Percentiles rank a stretch among this genome's conserved stretches.
Conservation (phyloP, 1,140 invertebrate genomes). For the Drosophila quadrilineata region DNA sequence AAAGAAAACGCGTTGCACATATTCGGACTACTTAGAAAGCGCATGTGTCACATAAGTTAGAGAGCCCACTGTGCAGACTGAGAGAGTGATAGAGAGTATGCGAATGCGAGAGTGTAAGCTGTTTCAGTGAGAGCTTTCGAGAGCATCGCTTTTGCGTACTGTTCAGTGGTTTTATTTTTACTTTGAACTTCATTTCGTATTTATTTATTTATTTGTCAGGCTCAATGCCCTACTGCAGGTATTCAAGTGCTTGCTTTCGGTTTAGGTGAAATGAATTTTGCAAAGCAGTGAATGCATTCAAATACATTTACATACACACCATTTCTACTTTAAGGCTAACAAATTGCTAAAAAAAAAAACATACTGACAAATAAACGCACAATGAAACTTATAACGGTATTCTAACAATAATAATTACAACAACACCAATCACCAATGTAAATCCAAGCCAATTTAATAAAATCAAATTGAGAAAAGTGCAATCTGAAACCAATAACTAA, state of each 20-base stretch:
- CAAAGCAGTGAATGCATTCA: no score
- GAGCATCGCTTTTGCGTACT: conserved; percentile 14
- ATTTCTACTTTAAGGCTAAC: conserved; percentile 16
- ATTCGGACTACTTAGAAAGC: conserved; percentile 47
- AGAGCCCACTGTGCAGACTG: neutral
- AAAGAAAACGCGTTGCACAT: conserved; percentile 33
- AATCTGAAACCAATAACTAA: conserved; percentile 4
- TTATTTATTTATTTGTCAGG: conserved; percentile 73
- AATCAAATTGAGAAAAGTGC: conserved; percentile 25
- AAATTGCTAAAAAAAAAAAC: conserved; percentile 51
- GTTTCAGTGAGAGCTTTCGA: conserved; percentile 1
- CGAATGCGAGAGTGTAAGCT: neutral
- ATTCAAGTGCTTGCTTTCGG: neutral
- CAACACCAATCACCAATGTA: conserved; percentile 15
- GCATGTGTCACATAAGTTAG: conserved; percentile 31
- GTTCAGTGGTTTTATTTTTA: conserved; percentile 45
- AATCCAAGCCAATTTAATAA: conserved; percentile 36
- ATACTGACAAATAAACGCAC: conserved; percentile 52
- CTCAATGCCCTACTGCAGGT: conserved; percentile 23
- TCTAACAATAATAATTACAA: conserved; percentile 43
- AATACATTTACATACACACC: no score
- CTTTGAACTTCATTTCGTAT: conserved; percentile 69
- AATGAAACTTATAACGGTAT: conserved; percentile 64
- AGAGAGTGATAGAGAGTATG: neutral
- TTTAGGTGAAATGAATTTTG: no score